phyloP scores from a whole-genome alignment of 37 sponge, comb jelly and placozoan genomes.

The Chondrosia reniformis region DNA sequence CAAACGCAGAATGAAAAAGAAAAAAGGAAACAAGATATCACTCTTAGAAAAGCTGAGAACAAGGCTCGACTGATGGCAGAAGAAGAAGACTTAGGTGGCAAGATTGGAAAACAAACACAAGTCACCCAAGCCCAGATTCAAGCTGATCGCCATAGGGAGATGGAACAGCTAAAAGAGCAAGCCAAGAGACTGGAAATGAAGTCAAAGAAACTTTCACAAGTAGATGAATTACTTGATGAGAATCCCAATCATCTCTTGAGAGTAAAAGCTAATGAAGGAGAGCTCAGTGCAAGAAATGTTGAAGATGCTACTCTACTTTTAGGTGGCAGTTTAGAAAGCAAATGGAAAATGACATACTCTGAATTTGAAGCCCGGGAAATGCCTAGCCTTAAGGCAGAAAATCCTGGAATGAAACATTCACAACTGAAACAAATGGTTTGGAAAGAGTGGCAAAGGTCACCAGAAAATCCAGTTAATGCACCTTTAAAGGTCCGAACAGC shows the following conservation, averaged over 20 bases:
- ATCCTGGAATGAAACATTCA: constrained; percentile 83
- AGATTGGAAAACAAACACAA: constrained; percentile 39
- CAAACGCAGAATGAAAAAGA: constrained; percentile 67
- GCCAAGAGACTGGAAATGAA: not conserved
- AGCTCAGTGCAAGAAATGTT: constrained; percentile 69
- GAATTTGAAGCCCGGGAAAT: constrained; percentile 86
- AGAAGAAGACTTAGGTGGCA: constrained; percentile 52
- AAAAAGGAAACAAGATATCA: constrained; percentile 61
- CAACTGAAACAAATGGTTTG: constrained; percentile 90
- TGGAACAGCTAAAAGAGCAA: constrained; percentile 26
- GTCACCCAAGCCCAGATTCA: constrained; percentile 73
- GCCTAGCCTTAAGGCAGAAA: constrained; percentile 71
- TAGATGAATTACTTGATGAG: constrained; percentile 42
- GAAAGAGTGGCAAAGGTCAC: constrained; percentile 96
- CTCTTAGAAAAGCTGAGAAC: constrained; percentile 58
- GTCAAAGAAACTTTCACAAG: constrained; percentile 41
- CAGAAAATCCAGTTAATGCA: constrained; percentile 96
- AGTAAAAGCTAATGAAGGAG: constrained; percentile 46
- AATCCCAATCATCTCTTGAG: constrained; percentile 82
- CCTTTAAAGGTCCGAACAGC: constrained; percentile 8
- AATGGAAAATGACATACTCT: constrained; percentile 76
- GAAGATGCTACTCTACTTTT: constrained; percentile 88
- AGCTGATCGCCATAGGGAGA: constrained; percentile 28
- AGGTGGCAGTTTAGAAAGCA: constrained; percentile 35
- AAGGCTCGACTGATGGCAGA: constrained; percentile 70